A percentile compares a stretch with the other conserved stretches of the same genome.
phyloP scores from a whole-genome alignment of 1,140 invertebrate species.

The Muscidifurax raptorellus region DNA sequence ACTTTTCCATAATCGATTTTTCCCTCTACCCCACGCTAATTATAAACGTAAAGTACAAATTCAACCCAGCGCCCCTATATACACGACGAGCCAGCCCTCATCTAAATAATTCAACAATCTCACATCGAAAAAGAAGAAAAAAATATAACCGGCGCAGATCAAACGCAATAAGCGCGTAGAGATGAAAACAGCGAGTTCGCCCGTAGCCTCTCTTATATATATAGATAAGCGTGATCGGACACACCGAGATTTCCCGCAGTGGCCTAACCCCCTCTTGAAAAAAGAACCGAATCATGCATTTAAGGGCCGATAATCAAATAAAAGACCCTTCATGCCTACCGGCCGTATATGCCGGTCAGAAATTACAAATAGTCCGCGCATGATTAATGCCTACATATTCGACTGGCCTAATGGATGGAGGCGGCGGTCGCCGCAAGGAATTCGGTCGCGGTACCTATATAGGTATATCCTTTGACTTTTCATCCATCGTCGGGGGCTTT shows the following conservation, averaged over 20 bases:
- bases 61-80: not conserved
- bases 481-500: not conserved
- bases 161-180: no score
- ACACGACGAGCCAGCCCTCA: no score
- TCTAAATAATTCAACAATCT: not conserved
- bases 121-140: no score
- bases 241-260: not conserved
- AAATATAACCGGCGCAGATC: no score
- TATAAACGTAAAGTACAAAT: not conserved
- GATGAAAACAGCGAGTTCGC: no score
- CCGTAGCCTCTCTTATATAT: not conserved
- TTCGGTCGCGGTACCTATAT: not conserved
- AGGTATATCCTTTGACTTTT: not conserved
- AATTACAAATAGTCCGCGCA: constrained; percentile 14
- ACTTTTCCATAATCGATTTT: not conserved
- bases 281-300: not conserved
- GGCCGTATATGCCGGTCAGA: not conserved
- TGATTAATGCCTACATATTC: not conserved
- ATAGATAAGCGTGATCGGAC: no score
- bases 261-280: not conserved
- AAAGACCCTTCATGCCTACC: not conserved
- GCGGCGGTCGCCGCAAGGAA: not conserved
- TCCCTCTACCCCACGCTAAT: not conserved
- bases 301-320: not conserved
- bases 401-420: constrained; percentile 5